phyloP scores from a whole-genome alignment of 2,797 vertebrate species.

The Acanthis flammea region DNA sequence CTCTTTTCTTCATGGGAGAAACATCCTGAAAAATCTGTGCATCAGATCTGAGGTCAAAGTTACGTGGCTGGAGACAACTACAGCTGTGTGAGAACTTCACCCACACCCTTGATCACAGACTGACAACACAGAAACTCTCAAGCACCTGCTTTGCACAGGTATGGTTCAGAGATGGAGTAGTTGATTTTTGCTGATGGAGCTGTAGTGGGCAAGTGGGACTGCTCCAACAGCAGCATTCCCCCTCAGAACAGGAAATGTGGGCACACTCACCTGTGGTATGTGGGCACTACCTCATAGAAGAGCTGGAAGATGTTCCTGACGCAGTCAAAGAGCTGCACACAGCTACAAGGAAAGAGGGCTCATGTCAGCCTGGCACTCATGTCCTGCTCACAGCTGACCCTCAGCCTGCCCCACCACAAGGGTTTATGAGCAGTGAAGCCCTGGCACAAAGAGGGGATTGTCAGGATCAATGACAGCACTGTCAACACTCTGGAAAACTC shows the following conservation, averaged over 20 bases:
- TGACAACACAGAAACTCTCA: not conserved
- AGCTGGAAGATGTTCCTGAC: slow-evolving; percentile 95
- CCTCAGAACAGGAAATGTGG: not conserved
- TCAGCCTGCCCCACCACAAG: not conserved
- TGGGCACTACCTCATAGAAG: slow-evolving; percentile 96
- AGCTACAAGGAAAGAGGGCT: slow-evolving; percentile 70
- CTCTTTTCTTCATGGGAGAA: not conserved
- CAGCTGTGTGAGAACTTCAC: not conserved
- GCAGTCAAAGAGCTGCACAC: slow-evolving; percentile 91
- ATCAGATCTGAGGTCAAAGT: not conserved
- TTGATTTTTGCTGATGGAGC: not conserved
- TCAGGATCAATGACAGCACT: not conserved
- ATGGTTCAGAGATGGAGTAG: fast-evolving
- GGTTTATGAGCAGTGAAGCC: not conserved
- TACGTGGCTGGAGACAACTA: not conserved
- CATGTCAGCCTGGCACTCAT: too few species aligned
- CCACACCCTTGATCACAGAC: fast-evolving
- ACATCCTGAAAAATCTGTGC: not conserved
- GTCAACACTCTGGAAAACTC: not conserved
- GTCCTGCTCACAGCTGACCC: not conserved
- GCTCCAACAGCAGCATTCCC: fast-evolving
- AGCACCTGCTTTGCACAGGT: not conserved
- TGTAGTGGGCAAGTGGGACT: not conserved
- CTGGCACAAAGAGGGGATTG: not conserved
- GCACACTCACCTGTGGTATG: slow-evolving; percentile 89